phyloP scores from a whole-genome alignment of 2,888 invertebrate species.

The Meteorus colon region DNA sequence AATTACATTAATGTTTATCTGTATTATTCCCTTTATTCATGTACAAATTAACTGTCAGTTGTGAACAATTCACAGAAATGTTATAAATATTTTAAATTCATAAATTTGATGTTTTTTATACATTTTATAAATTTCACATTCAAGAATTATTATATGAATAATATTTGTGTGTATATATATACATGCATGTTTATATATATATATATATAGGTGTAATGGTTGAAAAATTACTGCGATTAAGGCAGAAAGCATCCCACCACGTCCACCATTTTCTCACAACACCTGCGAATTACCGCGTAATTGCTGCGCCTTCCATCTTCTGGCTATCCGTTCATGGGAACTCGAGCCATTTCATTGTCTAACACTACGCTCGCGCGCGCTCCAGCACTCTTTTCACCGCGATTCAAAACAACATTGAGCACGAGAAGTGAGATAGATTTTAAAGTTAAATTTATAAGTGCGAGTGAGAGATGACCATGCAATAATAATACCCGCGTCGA shows the following conservation, averaged over 20 bases:
- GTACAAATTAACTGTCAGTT: neutral
- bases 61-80: neutral
- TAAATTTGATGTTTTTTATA: neutral
- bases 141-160: neutral
- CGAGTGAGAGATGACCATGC: constrained; percentile 21
- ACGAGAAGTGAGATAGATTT: constrained; percentile 10
- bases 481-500: constrained; percentile 67
- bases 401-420: constrained; percentile 26
- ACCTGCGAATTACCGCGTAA: constrained; percentile 72
- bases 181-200: neutral
- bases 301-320: constrained; percentile 66
- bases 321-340: constrained; percentile 67
- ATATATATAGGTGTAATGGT: constrained; percentile 60
- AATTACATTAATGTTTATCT: neutral
- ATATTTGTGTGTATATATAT: neutral
- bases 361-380: constrained; percentile 51
- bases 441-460: constrained; percentile 18
- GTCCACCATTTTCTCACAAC: constrained; percentile 70
- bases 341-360: constrained; percentile 68
- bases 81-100: neutral
- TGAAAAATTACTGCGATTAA: constrained; percentile 71
- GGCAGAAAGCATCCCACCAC: constrained; percentile 67
- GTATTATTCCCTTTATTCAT: neutral
- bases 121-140: neutral
- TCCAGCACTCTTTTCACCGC: constrained; percentile 7